These are phyloP conservation scores for Lasioglossum leucozonium DNA, from an alignment of 2,888 invertebrate species.

Conservation along the genomic window DNA sequence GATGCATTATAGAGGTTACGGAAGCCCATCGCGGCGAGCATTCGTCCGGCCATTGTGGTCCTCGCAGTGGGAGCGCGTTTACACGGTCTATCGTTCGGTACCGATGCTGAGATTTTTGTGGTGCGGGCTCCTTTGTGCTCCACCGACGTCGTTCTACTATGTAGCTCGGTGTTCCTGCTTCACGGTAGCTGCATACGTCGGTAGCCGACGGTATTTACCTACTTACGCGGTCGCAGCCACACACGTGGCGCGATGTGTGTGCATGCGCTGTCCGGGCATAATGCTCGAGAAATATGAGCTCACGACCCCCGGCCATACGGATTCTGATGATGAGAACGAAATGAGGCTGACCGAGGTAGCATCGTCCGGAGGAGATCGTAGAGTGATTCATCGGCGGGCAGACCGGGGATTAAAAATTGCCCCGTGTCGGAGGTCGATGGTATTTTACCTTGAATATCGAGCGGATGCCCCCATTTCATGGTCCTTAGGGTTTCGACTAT, in stretches of 20 bases:
- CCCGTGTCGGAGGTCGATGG: constrained; percentile 56
- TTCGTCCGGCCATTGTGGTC: constrained; percentile 72
- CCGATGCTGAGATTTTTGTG: constrained; percentile 22
- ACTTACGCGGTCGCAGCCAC: constrained; percentile 65
- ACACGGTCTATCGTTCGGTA: constrained; percentile 55
- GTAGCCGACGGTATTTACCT: constrained; percentile 70
- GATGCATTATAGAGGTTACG: constrained; percentile 59
- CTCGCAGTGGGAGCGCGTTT: constrained; percentile 74
- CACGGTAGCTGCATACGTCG: constrained; percentile 47
- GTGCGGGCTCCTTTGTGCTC: constrained; percentile 41
- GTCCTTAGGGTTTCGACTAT: neutral
- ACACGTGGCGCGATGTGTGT: constrained; percentile 67
- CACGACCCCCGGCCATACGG: constrained; percentile 75
- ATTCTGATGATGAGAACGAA: constrained; percentile 73
- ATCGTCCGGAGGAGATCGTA: constrained; percentile 58
- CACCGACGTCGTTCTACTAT: constrained; percentile 54
- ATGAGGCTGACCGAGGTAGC: constrained; percentile 66
- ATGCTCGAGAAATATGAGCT: constrained; percentile 79
- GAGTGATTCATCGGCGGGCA: constrained; percentile 59
- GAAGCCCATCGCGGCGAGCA: constrained; percentile 68
- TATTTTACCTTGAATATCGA: constrained; percentile 60
- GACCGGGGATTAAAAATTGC: constrained; percentile 60
- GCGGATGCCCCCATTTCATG: constrained; percentile 34
- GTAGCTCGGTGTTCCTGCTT: constrained; percentile 20
- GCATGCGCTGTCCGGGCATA: constrained; percentile 72